phyloP scores from a whole-genome alignment of 64 coral and sea anemone species.

The Porites australiensis region DNA sequence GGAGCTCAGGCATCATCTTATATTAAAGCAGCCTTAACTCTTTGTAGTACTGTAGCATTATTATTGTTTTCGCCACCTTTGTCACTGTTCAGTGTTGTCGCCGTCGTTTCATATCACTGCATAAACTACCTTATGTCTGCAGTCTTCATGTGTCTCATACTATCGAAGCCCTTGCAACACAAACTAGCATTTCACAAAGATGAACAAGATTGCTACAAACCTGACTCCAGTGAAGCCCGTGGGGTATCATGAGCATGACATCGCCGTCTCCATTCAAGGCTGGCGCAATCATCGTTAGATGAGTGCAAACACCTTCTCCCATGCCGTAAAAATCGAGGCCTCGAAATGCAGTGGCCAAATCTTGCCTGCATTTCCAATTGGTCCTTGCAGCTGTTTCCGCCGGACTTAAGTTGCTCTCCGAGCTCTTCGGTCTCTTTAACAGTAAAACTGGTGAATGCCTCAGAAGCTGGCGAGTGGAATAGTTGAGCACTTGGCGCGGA shows the following conservation, averaged over 20 bases:
- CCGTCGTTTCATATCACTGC: too few relatives aligned
- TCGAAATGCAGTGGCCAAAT: slow-evolving; percentile 73
- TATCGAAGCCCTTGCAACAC: too few relatives aligned
- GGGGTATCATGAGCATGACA: slow-evolving; percentile 64
- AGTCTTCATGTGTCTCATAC: too few relatives aligned
- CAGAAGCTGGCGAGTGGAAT: background rate
- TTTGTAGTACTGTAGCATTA: too few relatives aligned
- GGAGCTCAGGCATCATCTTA: too few relatives aligned
- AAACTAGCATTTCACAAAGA: too few relatives aligned
- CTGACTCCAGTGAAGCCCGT: slow-evolving; percentile 75
- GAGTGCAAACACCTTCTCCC: slow-evolving; percentile 75
- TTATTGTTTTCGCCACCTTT: too few relatives aligned
- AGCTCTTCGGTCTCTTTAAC: background rate
- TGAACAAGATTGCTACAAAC: slow-evolving; percentile 3
- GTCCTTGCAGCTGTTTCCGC: slow-evolving; percentile 7
- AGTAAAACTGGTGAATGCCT: background rate
- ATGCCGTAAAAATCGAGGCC: slow-evolving; percentile 70
- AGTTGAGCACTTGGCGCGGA: background rate
- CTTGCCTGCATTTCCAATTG: slow-evolving; percentile 71
- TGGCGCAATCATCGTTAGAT: slow-evolving; percentile 80
- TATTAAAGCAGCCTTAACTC: too few relatives aligned
- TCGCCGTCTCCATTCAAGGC: slow-evolving; percentile 60
- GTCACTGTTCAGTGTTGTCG: too few relatives aligned
- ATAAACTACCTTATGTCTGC: too few relatives aligned
- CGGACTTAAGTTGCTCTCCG: background rate